Base-by-base conservation (phyloP, 2,888 invertebrate genomes). In the Galerucella pusilla region DNA sequence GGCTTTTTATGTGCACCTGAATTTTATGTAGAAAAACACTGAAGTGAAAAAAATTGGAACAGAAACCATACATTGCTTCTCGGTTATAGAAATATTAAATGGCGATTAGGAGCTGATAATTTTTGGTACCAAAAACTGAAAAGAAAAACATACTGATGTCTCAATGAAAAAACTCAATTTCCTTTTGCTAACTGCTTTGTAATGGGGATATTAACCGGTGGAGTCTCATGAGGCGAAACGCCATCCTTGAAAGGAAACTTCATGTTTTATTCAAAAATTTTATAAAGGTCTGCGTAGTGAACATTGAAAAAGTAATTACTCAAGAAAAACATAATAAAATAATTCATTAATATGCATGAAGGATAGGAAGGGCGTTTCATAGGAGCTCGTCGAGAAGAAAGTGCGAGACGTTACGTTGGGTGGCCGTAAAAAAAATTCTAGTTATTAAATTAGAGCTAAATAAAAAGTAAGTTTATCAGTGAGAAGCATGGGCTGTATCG, bases 291-390 rank as follows among this genome's bases (percentile, higher is more conserved):
- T 71, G 57, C 65, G 57, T 42, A 71, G 45, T 16, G 66, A 59
- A 66, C 71, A 66, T 59, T 65, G 42, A 25, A 66, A 71, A 65
- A 71, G 65, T 71, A 71, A 71, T 71, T 71, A 71, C 71, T 66
- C 66, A 71, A 71, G 71, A 71, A 71, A 65, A 71, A 71, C 71
- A 66, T 45, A 71, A 57, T 65, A 59, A 71, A 65, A 71, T 71
- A 71, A 71, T 71, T 65, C 71, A 71, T 71, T 71, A 71, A 71
- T 71, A 71, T 71, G 71, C 66, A 71, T 71, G 71, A 71, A 64
- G 20, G 64, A 57, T 42, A 57, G 71, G 20, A 71, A 66, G 52
- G 65, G 59, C 54, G 70, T 65, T 65, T 54, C n/a, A 46, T 66
- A 28, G 59, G 59, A 65, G 20, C 28, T 71, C 45, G 65, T 71